Percentiles rank a stretch among this genome's conserved stretches.
Conservation (phyloP, 2,888 invertebrate species). For the Neocrepidodera transversa region DNA sequence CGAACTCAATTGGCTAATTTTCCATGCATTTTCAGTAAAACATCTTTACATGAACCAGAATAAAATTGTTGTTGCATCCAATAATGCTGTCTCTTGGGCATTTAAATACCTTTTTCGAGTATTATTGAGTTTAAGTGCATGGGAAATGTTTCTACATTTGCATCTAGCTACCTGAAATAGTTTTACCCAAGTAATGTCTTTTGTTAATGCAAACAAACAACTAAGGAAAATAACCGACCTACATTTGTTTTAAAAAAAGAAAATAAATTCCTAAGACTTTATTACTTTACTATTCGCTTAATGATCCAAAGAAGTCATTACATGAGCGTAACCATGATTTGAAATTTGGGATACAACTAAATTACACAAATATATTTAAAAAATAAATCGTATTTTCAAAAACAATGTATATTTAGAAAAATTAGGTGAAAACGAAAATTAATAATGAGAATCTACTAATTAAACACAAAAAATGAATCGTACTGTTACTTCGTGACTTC, state of each 20-base stretch:
- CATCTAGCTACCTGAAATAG: conserved; percentile 11
- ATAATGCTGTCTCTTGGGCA: conserved; percentile 14
- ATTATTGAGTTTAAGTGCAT: conserved; percentile 14
- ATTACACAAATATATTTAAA: too few relatives aligned
- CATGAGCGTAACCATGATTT: too few relatives aligned
- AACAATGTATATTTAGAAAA: too few relatives aligned
- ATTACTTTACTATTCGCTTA: conserved; percentile 5
- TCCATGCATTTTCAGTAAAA: conserved; percentile 13
- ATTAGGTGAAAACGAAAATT: too few relatives aligned
- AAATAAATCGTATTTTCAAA: too few relatives aligned
- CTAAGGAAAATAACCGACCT: background rate
- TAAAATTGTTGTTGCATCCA: conserved; percentile 18
- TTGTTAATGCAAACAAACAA: conserved; percentile 2
- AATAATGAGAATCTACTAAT: too few relatives aligned
- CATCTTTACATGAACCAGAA: conserved; percentile 6
- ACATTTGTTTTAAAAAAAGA: conserved; percentile 3
- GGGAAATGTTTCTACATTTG: conserved; percentile 9
- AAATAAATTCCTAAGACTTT: conserved; percentile 3
- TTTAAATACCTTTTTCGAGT: conserved; percentile 21
- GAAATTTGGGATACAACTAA: too few relatives aligned
- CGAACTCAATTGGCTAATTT: conserved; percentile 12
- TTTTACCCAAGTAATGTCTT: conserved; percentile 6
- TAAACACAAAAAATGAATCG: too few relatives aligned
- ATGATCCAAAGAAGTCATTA: background rate
- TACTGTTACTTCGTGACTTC: too few relatives aligned